Conservation (phyloP, 2,888 invertebrate species). For the Crossocerus cetratus region DNA sequence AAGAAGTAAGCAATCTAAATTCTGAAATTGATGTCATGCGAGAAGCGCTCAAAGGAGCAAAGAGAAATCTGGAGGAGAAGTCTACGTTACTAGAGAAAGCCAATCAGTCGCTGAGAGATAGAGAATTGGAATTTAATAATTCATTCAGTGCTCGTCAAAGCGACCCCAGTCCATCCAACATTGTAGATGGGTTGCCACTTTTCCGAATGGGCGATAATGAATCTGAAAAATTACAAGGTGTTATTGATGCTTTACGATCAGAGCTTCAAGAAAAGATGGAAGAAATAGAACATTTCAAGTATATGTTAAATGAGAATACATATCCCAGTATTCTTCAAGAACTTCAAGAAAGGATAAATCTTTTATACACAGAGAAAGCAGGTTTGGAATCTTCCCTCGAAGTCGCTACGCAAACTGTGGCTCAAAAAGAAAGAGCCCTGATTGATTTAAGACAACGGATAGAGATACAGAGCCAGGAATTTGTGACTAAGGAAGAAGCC, state of each 20-base stretch:
- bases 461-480: conserved; percentile 42
- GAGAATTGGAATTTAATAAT: conserved; percentile 46
- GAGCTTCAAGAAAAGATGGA: conserved; percentile 82
- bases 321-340: conserved; percentile 74
- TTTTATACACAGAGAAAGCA: conserved; percentile 65
- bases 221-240: conserved; percentile 41
- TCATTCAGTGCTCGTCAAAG: conserved; percentile 17
- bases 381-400: conserved; percentile 59
- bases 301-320: conserved; percentile 79
- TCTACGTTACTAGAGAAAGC: conserved; percentile 34
- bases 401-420: conserved; percentile 51
- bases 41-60: conserved; percentile 22
- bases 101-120: conserved; percentile 45
- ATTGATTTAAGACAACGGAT: conserved; percentile 48
- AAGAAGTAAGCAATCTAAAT: conserved; percentile 84
- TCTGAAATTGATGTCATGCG: conserved; percentile 79
- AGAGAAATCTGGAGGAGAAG: conserved; percentile 27
- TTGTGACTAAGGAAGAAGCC: conserved; percentile 40
- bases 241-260: conserved; percentile 53
- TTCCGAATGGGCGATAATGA: conserved; percentile 57
- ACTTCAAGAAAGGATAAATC: conserved; percentile 70
- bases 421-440: conserved; percentile 60
- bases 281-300: conserved; percentile 86
- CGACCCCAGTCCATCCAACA: conserved; percentile 6
- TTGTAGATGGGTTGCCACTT: conserved; percentile 57